These are phyloP conservation scores for Egretta garzetta DNA, from an alignment of 2,113 vertebrate species.

Conservation along the genomic window DNA sequence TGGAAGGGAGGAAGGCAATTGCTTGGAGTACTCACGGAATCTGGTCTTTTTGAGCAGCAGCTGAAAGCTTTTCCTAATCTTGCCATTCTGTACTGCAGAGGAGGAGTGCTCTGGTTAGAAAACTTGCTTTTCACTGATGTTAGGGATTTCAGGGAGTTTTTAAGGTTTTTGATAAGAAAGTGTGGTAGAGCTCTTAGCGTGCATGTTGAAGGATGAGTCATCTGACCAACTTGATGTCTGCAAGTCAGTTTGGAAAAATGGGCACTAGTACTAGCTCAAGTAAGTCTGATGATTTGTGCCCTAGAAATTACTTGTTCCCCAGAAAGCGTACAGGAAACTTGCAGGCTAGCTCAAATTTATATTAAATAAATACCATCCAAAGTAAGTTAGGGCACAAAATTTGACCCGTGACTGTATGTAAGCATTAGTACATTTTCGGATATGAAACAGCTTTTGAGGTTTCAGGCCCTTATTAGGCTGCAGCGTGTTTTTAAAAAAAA, in stretches of 20 bases:
- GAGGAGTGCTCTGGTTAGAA: neutral
- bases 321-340: neutral
- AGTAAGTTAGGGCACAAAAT: neutral
- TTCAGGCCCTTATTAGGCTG: neutral
- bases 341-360: neutral
- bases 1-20: neutral
- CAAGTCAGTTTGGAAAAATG: neutral
- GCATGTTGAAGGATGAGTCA: neutral
- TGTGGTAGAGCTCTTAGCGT: neutral
- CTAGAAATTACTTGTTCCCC: neutral
- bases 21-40: neutral
- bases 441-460: neutral
- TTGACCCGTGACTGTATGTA: neutral
- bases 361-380: neutral
- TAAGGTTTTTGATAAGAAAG: neutral
- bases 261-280: neutral
- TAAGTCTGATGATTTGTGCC: neutral
- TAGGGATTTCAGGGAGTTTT: neutral
- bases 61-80: neutral
- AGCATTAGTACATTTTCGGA: neutral
- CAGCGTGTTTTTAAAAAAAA: neutral
- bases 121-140: neutral
- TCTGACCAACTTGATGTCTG: neutral
- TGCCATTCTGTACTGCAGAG: neutral
- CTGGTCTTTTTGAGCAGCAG: neutral